Evolutionary conservation across 1,140 invertebrate species (phyloP), one percentile per base, ranked within the genome.

Genomic region (Lordiphosa clarofinis): DNA sequence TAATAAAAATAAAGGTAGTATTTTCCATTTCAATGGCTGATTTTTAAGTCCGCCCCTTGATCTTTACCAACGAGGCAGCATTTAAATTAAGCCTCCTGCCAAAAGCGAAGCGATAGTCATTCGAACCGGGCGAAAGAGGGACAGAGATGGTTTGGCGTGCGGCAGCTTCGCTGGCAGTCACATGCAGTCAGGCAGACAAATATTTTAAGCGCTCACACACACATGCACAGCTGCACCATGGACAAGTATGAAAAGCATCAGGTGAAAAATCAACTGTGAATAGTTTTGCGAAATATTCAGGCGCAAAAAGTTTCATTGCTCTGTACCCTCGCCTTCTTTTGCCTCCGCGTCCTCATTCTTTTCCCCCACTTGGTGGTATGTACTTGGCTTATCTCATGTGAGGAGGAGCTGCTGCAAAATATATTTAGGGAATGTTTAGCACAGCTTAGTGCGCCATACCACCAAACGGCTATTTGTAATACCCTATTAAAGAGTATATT

Each of bases 251-350:
- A 63, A 84, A 66, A 84, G 78, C 78, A 84, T 84, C 78, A 84
- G 78, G 78, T 84, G 78, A 84, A 84, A 84, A 84, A 84, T 84
- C 78, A 84, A 84, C 78, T 84, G 78, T 84, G 78, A 84, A 84
- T 84, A 84, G 78, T 78, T 84, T 82, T 63, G 57, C 40, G 62
- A 84, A 78, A 84, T 84, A 78, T 84, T 70, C 78, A 73, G 78
- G 73, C 69, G 78, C 73, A 82, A 84, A 82, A 82, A 82, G 67
- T 84, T 82, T 84, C 73, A 82, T 82, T 73, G 73, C 78, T 61
- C 50, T 46, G 40, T 24, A 55, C 42, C 58, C 71, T 56, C 55
- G 52, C 24, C 13, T 40, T 33, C 28, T n/a, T 9, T 4, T 47
- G 8, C 37, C 43, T 42, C 9, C 31, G 31, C 50, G 21, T 4